Conservation (phyloP, 1,140 invertebrate genomes). For the Bombus waltoni region DNA sequence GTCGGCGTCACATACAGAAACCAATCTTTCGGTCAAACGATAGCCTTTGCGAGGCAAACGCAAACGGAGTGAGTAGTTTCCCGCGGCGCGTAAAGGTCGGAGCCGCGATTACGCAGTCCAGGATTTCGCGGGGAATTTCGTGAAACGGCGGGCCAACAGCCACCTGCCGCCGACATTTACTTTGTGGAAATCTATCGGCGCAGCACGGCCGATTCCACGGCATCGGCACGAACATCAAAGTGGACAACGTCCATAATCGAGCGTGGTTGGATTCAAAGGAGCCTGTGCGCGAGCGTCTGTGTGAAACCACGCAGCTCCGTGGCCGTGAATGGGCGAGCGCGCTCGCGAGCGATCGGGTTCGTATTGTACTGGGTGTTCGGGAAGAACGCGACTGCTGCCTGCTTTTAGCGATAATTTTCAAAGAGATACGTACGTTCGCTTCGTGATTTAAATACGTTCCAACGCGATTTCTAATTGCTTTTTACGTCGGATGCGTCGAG, state of each 20-base stretch:
- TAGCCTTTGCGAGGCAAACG: constrained; percentile 50
- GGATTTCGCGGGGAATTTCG: constrained; percentile 63
- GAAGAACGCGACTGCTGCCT: neutral
- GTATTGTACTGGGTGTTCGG: constrained; percentile 11
- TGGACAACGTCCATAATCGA: constrained; percentile 69
- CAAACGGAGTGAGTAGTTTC: constrained; percentile 56
- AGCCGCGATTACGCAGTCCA: constrained; percentile 59
- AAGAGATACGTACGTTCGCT: too few species aligned
- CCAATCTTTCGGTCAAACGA: constrained; percentile 46
- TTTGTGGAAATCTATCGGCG: constrained; percentile 69
- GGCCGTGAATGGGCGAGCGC: neutral
- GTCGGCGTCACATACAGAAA: constrained; percentile 31
- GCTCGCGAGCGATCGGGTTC: neutral
- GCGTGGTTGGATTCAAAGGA: constrained; percentile 66
- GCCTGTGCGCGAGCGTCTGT: constrained; percentile 12
- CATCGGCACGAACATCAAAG: constrained; percentile 69
- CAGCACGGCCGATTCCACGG: constrained; percentile 57
- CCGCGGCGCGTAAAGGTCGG: constrained; percentile 58
- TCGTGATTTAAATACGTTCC: neutral
- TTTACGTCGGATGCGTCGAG: too few species aligned
- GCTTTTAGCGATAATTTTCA: neutral
- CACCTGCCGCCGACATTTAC: constrained; percentile 70
- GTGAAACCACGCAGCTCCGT: constrained; percentile 3
- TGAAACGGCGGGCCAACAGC: constrained; percentile 18
- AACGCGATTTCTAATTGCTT: too few species aligned